Base-by-base conservation (phyloP, 2,888 invertebrate genomes). In the Melinaea menophilus region DNA sequence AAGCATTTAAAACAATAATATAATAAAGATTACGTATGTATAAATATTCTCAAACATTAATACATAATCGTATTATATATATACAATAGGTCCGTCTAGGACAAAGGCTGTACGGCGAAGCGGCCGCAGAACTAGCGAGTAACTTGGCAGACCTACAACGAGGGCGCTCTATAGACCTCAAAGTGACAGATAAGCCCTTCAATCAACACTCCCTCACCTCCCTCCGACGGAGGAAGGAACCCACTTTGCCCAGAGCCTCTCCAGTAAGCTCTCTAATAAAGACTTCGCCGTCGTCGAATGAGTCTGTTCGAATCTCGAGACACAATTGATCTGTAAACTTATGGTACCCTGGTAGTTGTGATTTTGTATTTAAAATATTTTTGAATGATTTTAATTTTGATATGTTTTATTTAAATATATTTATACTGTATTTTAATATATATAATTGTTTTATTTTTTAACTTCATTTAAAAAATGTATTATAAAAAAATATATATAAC, bases 41-140 rank as follows among this genome's bases (percentile, higher is more conserved):
- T 22, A 22, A 22, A 22, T 22, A 22, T 22, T 22, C 22, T 41
- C 11, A 41, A 41, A 41, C 9, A 41, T 41, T 9, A 41, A 41
- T 41, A 22, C 22, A 22, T 41, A 41, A 3, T 41, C 9, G 0
- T 41, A 41, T 41, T 41, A 41, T 37, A 5, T 58, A 56, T 56
- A 4, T 68, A 37, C 51, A 58, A 72, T n/a, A 90, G 90, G 85
- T 90, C 0, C 80, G 75, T 33, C 79, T 72, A 1, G 88, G 89
- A 0, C 86, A 90, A 51, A 74, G 74, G 45, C 66, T 88, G 7
- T 90, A 86, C 70, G 85, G 88, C 1, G 84, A 85, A 56, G 89
- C 89, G 2, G 88, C 88, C 0, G 77, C 83, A 0, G 86, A 88
- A 47, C 69, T 89, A 7, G 88, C 87, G 2, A 79, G 70, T 63